Percentiles rank a stretch among this genome's conserved stretches.
Evolutionary conservation across 2,113 vertebrate genomes (phyloP).

Genomic region (Datnioides undecimradiatus): DNA sequence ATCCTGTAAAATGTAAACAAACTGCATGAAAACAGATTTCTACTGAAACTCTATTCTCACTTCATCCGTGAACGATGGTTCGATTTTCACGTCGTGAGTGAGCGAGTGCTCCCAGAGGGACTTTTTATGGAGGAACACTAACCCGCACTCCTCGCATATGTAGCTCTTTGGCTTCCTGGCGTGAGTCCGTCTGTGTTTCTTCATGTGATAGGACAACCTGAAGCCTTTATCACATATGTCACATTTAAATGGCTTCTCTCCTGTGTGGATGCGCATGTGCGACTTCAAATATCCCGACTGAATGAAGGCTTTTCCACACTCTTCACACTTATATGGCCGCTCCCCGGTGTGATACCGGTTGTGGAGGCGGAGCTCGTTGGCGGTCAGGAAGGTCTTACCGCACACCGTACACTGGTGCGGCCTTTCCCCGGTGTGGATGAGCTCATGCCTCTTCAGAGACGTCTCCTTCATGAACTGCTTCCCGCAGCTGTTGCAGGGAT

Average conservation of each 20-base stretch:
- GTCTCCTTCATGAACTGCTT: conserved; percentile 84
- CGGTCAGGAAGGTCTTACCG: conserved; percentile 80
- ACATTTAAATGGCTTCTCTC: conserved; percentile 81
- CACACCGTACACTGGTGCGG: conserved; percentile 79
- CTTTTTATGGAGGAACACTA: conserved; percentile 68
- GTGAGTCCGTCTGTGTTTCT: conserved; percentile 80
- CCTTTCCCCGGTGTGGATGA: conserved; percentile 80
- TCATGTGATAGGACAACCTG: conserved; percentile 80
- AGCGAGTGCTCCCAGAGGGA: conserved; percentile 72
- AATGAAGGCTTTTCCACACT: conserved; percentile 80
- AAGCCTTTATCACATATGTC: conserved; percentile 78
- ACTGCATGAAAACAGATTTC: not conserved
- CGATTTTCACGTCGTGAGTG: conserved; percentile 68
- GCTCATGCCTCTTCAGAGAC: conserved; percentile 79
- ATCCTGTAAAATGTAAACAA: not conserved
- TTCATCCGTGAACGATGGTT: conserved; percentile 51
- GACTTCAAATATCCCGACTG: conserved; percentile 82
- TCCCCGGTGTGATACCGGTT: conserved; percentile 81
- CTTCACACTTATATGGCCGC: conserved; percentile 80
- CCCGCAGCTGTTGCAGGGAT: conserved; percentile 77
- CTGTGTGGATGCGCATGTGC: conserved; percentile 83
- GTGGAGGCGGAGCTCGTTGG: conserved; percentile 79
- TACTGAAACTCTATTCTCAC: conserved; percentile 71
- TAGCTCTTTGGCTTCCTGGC: conserved; percentile 68
- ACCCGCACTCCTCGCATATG: conserved; percentile 71